Base-by-base conservation (phyloP, 2,113 vertebrate species). In the Phalacrocorax aristotelis region DNA sequence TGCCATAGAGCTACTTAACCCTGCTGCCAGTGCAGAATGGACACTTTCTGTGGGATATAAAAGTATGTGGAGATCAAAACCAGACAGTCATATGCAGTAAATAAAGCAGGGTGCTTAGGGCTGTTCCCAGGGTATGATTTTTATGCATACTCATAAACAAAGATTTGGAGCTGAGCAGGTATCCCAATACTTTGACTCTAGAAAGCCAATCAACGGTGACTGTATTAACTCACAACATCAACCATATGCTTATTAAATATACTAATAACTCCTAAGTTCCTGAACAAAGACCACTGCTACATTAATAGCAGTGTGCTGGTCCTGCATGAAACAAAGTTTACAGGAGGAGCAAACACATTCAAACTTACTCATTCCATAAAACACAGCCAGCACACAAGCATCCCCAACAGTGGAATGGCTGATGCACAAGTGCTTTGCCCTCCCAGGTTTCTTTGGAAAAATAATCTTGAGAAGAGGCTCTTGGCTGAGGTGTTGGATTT, bases 171-270 rank as follows among this genome's bases (percentile, higher is more conserved):
- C 79, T 94, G 55, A 76, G 88, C 85, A 82, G 90, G 60, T 75
- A 68, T 87, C 91, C 66, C 83, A 93, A 44, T 66, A n/a, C 62
- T 91, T 26, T 44, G 64, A 90, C 54, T 92, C 82, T 77, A 89
- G 51, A 97, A 97, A 95, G 83, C 29, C 26, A n/a, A 55, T 61
- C 89, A 84, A 34, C 54, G 57, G 58, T 16, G n/a, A 77, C 70
- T 90, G 80, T 90, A 96, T 95, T 97, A 98, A 97, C 81, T 88
- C 7, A 3, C 68, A 88, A 70, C 77, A 52, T 65, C 85, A 96
- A 88, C 55, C 4, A 42, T 40, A 93, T 60, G 42, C 36, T 61
- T 91, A 77, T 94, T 95, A 96, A 95, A 95, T 30, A 83, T 26
- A 90, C 20, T 68, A 91, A 76, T 83, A 89, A 91, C 60, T 86